Conservation (phyloP, 2,888 invertebrate genomes). For the Leistus spinibarbis region DNA sequence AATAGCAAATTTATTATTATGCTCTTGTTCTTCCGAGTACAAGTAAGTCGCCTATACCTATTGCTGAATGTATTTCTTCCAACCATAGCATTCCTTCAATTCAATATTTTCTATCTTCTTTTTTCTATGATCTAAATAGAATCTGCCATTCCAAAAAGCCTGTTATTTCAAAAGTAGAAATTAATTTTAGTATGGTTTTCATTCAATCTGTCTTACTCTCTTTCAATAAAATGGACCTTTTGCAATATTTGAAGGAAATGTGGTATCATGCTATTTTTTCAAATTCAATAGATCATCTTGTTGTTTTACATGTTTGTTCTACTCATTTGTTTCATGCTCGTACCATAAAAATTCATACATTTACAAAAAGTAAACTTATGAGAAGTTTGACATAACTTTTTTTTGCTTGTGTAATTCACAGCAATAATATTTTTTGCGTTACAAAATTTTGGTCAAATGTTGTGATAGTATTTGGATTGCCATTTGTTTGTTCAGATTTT, state of each 20-base stretch:
- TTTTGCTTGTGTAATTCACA: no score
- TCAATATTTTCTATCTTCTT: conserved; percentile 3
- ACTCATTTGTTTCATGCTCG: no score
- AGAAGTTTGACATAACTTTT: no score
- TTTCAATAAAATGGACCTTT: conserved; percentile 9
- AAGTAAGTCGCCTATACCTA: conserved; percentile 7
- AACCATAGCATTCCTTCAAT: conserved; percentile 4
- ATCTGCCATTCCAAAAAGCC: background rate
- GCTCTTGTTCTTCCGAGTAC: background rate
- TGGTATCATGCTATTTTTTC: background rate
- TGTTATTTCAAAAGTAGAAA: conserved; percentile 10
- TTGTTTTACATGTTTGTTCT: no score
- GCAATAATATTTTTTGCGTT: no score
- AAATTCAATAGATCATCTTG: no score
- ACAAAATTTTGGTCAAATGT: no score
- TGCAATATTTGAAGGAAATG: background rate
- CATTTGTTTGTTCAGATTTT: no score
- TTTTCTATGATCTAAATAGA: background rate
- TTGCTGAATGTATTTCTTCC: conserved; percentile 5
- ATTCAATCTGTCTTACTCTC: background rate
- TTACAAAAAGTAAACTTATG: no score
- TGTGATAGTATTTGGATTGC: no score
- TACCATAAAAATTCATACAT: no score
- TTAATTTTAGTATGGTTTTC: conserved; percentile 5
- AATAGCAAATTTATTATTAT: conserved; percentile 2